Conservation (phyloP, 2,113 vertebrate genomes). For the Myxocyprinus asiaticus region DNA sequence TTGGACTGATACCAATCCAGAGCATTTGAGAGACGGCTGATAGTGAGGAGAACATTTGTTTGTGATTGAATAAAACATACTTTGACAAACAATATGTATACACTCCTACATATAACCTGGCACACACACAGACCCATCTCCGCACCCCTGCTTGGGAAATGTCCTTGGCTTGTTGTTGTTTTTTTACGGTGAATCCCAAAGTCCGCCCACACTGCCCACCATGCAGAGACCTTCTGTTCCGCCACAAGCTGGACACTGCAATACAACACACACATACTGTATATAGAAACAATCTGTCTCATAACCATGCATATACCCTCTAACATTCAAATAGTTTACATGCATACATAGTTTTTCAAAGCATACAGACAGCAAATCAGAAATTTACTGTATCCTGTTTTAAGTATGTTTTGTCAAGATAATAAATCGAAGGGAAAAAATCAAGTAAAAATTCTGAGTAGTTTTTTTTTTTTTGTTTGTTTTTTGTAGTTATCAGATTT, state of each 20-base stretch:
- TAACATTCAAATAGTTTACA: background rate
- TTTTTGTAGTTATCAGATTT: too few species aligned
- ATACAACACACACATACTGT: slow-evolving; percentile 35
- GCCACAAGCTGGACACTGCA: slow-evolving; percentile 63
- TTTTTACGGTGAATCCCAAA: slow-evolving; percentile 80
- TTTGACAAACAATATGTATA: slow-evolving; percentile 7
- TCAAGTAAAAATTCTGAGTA: too few species aligned
- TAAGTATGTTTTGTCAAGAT: too few species aligned
- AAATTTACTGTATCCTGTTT: too few species aligned
- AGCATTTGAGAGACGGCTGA: slow-evolving; percentile 32
- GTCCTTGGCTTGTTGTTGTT: slow-evolving; percentile 76
- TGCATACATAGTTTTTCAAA: background rate
- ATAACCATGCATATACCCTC: background rate
- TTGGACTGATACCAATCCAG: slow-evolving; percentile 27
- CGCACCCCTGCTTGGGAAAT: slow-evolving; percentile 70
- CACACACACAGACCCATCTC: slow-evolving; percentile 42
- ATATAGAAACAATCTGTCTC: slow-evolving; percentile 5
- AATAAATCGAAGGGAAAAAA: too few species aligned
- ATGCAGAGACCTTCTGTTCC: slow-evolving; percentile 83
- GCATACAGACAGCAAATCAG: background rate
- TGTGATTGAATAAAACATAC: slow-evolving; percentile 6
- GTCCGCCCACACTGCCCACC: slow-evolving; percentile 77
- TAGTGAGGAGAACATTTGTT: slow-evolving; percentile 21
- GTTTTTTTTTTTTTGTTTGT: too few species aligned
- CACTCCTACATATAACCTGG: slow-evolving; percentile 26